phyloP scores from a whole-genome alignment of 2,888 invertebrate genomes.

The Sminthurides aquaticus region DNA sequence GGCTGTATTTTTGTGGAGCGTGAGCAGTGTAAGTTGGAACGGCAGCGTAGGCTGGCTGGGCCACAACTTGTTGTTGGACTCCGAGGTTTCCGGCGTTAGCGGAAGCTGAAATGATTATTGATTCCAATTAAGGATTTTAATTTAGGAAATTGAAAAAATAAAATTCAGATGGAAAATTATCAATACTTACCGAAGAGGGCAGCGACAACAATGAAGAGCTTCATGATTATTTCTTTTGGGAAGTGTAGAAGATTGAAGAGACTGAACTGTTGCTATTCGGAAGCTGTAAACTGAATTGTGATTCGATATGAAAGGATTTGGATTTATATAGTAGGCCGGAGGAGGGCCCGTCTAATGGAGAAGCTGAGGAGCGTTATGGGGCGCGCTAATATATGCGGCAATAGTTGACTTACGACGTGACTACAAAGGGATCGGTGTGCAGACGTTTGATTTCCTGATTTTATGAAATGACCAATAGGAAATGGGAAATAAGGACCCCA shows the following conservation, averaged over 20 bases:
- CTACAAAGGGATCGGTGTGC: not conserved
- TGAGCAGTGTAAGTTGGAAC: not conserved
- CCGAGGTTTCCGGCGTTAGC: constrained; percentile 16
- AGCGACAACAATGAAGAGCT: not conserved
- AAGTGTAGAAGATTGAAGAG: not conserved
- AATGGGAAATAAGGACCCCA: too few relatives aligned
- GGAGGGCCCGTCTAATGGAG: not conserved
- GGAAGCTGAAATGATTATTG: constrained; percentile 15
- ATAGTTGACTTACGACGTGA: not conserved
- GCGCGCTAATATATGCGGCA: too few relatives aligned
- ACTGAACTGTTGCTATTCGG: not conserved
- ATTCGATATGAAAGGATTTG: not conserved
- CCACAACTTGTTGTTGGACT: constrained; percentile 12
- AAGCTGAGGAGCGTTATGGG: too few relatives aligned
- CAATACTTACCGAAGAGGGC: constrained; percentile 2
- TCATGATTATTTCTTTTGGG: not conserved
- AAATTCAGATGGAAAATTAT: too few relatives aligned
- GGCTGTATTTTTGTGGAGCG: constrained; percentile 24
- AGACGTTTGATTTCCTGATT: not conserved
- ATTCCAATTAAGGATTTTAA: not conserved
- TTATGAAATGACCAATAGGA: too few relatives aligned
- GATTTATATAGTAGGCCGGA: not conserved
- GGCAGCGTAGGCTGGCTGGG: constrained; percentile 21
- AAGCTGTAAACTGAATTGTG: not conserved
- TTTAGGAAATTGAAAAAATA: not conserved